Percentiles rank a stretch among this genome's conserved stretches.
Conservation (phyloP, 2,113 vertebrate genomes). For the Aegotheles bennettii region DNA sequence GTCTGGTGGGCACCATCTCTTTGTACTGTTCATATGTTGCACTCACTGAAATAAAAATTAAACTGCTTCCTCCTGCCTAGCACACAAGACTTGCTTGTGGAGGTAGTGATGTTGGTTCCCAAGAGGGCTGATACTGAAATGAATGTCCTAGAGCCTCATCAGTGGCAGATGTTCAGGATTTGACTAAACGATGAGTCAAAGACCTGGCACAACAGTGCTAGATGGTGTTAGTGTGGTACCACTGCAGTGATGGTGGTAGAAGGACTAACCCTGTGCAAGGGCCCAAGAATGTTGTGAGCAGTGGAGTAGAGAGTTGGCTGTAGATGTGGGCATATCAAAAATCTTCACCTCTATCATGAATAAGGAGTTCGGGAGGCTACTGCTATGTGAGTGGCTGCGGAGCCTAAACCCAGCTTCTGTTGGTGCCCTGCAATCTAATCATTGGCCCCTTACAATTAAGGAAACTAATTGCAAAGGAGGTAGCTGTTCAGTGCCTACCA, state of each 20-base stretch:
- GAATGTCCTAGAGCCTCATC: neutral
- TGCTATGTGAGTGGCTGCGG: neutral
- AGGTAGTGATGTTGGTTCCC: neutral
- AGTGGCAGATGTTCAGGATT: neutral
- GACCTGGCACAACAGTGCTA: neutral
- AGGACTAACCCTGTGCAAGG: neutral
- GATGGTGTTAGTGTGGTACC: neutral
- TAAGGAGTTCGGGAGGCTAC: neutral
- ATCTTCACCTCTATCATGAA: neutral
- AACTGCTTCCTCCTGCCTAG: neutral
- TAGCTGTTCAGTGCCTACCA: neutral
- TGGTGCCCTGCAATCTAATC: neutral
- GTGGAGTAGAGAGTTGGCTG: neutral
- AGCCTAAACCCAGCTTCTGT: neutral
- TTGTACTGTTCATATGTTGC: neutral
- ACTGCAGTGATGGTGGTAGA: neutral
- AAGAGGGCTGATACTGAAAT: neutral
- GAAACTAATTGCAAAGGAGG: constrained; percentile 25
- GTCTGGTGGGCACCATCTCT: neutral
- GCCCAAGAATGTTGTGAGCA: rapidly evolving
- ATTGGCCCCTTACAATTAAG: neutral
- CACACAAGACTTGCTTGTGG: neutral
- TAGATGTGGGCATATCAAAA: neutral
- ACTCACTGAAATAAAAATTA: neutral
- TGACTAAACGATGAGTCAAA: neutral